Conservation (phyloP, 2,113 vertebrate species). For the Coregonus clupeaformis region DNA sequence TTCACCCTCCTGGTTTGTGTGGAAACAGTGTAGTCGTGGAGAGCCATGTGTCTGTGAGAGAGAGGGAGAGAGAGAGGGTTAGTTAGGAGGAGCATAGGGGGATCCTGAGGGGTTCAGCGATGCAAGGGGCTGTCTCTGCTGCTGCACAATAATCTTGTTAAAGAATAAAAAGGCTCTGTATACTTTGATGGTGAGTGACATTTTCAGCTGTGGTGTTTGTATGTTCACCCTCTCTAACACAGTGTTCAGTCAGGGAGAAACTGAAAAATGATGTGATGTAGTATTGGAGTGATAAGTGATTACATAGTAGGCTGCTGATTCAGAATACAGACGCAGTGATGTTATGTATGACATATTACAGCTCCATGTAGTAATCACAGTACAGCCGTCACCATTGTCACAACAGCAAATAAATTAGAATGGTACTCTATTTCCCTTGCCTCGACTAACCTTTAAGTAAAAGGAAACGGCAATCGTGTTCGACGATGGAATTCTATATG, state of each 20-base stretch:
- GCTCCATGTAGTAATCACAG: not conserved
- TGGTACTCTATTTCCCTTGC: not conserved
- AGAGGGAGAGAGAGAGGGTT: slow-evolving; percentile 26
- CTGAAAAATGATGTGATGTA: not conserved
- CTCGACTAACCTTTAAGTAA: not conserved
- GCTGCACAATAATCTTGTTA: slow-evolving; percentile 53
- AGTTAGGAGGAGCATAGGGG: slow-evolving; percentile 6
- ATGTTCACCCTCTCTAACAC: slow-evolving; percentile 19
- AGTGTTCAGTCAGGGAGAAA: not conserved
- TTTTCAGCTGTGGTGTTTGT: slow-evolving; percentile 30
- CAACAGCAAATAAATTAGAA: not conserved
- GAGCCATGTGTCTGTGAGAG: not conserved
- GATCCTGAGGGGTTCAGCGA: slow-evolving; percentile 47
- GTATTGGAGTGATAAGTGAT: not conserved
- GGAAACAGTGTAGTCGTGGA: slow-evolving; percentile 45
- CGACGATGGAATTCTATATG: not conserved
- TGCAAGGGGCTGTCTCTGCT: slow-evolving; percentile 53
- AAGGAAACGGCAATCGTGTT: not conserved
- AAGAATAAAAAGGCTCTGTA: slow-evolving; percentile 40
- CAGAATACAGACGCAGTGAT: not conserved
- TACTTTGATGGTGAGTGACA: slow-evolving; percentile 36
- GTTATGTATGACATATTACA: not conserved
- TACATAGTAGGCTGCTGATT: not conserved
- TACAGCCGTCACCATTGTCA: no score
- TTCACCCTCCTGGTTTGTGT: slow-evolving; percentile 10